Base-by-base conservation (phyloP, 2,113 vertebrate species). In the Galeopterus variegatus region DNA sequence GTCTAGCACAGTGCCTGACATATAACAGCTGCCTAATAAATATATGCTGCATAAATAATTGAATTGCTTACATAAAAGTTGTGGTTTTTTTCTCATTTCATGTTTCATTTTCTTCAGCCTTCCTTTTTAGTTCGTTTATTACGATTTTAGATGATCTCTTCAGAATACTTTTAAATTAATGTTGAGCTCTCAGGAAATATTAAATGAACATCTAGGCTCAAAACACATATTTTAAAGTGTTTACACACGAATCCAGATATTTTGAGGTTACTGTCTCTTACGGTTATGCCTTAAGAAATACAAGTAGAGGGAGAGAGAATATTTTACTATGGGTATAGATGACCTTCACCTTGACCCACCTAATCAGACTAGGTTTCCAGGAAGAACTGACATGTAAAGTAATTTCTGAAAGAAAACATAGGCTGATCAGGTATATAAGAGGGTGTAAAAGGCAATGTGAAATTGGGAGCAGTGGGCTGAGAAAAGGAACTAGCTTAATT, bases 71-170 rank as follows among this genome's bases (percentile, higher is more conserved):
- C 23, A 65, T 9, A 86, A 72, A 96, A 88, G 36, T 60, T 69
- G 6, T 36, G 21, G 0, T 45, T 87, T 84, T 96, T 85, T 80
- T 70, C 58, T 90, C 9, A 64, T 72, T 75, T 93, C 26, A n/a
- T 64, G 54, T 88, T 88, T 90, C 48, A 91, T 72, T 90, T 86
- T 80, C 90, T 82, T 81, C 50, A 88, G n/a, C 52, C 19, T 89
- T 52, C 24, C 72, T 85, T 93, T 96, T 76, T 50, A 77, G 62
- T 67, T 94, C 4, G 33, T 33, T 94, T 81, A 83, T 50, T 85
- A 91, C 62, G 90, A 90, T 86, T 86, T 91, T 70, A 92, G 65
- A 82, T 82, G 26, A 72, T 64, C 50, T 88, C 62, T 94, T 94
- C 69, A 56, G n/a, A 86, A 91, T 75, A 77, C 19, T 24, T 70